Conservation (phyloP, 2,797 vertebrate genomes). For the Enteromius anoplus region DNA sequence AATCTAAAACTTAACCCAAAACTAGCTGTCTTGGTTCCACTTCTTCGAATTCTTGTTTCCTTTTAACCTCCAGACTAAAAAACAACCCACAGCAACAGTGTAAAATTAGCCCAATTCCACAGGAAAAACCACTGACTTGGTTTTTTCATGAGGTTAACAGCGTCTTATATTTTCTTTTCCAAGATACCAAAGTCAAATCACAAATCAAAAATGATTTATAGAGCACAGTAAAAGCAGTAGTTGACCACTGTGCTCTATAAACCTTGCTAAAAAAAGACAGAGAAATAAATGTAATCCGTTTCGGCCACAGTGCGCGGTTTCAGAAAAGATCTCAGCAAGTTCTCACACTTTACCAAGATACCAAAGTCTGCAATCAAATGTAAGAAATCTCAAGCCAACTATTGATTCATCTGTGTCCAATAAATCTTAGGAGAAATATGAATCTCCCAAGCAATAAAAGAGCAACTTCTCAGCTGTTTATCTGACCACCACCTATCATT, state of each 20-base stretch:
- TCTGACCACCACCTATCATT: not conserved
- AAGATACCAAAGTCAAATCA: too few relatives aligned
- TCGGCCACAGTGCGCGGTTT: not conserved
- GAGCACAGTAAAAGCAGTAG: too few relatives aligned
- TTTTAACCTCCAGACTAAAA: not conserved
- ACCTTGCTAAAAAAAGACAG: too few relatives aligned
- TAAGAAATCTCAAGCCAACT: not conserved
- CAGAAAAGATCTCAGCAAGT: not conserved
- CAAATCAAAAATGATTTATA: too few relatives aligned
- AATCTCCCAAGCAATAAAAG: not conserved
- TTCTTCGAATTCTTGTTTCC: not conserved
- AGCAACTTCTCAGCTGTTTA: not conserved
- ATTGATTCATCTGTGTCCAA: not conserved
- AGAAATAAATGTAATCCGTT: too few relatives aligned
- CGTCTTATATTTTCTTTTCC: too few relatives aligned
- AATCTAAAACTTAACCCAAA: not conserved
- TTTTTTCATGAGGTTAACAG: too few relatives aligned
- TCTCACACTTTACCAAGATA: not conserved
- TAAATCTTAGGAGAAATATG: too few relatives aligned
- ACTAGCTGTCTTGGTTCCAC: not conserved
- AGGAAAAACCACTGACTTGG: not conserved
- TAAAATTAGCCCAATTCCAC: not conserved
- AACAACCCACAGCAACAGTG: not conserved
- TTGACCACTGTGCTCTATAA: too few relatives aligned
- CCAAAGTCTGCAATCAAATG: not conserved